A percentile compares a stretch with the other conserved stretches of the same genome.
These are phyloP conservation scores for Pseudoatta argentina DNA, from an alignment of 1,140 invertebrate species.

Conservation along the genomic window DNA sequence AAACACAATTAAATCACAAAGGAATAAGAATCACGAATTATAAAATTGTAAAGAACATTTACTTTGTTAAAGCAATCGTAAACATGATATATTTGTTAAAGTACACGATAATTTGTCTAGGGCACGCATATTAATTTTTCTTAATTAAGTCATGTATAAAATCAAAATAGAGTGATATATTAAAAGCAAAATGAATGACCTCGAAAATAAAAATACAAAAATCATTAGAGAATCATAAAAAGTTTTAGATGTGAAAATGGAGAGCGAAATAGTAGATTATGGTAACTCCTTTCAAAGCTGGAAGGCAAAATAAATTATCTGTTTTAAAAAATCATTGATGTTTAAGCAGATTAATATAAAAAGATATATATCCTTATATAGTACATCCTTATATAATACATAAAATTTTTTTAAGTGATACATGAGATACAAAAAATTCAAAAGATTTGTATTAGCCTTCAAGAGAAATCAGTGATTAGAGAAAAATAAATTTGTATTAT, in stretches of 20 bases:
- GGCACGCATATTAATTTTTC: constrained; percentile 38
- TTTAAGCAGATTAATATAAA: constrained; percentile 11
- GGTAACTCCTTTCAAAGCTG: constrained; percentile 5
- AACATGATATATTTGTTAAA: constrained; percentile 13
- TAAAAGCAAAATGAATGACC: constrained; percentile 9
- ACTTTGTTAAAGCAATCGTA: constrained; percentile 29
- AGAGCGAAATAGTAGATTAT: constrained; percentile 7
- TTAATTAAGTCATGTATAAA: constrained; percentile 9
- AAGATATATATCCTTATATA: neutral
- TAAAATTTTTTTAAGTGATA: neutral
- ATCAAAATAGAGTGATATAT: neutral
- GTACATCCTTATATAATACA: neutral
- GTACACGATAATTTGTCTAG: constrained; percentile 41
- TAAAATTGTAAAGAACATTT: constrained; percentile 10
- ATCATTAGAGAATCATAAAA: neutral
- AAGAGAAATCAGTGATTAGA: neutral
- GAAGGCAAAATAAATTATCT: neutral
- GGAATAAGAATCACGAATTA: constrained; percentile 11
- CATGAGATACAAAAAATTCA: constrained; percentile 9
- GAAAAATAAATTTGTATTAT: neutral
- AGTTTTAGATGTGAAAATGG: neutral
- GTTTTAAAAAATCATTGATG: neutral
- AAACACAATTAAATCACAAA: constrained; percentile 30
- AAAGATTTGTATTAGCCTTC: neutral
- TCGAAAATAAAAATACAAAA: neutral